Evolutionary conservation across 2,888 invertebrate species (phyloP).

Genomic region (Diabrotica balteata): DNA sequence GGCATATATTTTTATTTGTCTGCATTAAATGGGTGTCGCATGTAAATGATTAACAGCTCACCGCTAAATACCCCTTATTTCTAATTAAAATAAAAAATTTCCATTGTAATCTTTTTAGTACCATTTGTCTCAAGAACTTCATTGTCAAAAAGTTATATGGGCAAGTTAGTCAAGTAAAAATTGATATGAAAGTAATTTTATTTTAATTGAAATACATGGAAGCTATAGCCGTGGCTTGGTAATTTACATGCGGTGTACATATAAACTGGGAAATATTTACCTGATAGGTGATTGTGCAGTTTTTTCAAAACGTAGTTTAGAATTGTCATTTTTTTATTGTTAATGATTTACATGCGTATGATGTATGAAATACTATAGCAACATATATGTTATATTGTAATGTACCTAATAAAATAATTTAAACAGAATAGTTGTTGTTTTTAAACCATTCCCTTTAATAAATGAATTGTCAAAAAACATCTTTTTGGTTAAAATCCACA

Average conservation of each 20-base stretch:
- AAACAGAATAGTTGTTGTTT: slow-evolving; percentile 17
- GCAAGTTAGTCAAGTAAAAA: too few relatives aligned
- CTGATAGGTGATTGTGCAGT: slow-evolving; percentile 40
- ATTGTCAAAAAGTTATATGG: too few relatives aligned
- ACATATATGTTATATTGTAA: slow-evolving; percentile 60
- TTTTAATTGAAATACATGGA: too few relatives aligned
- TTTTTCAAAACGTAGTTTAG: slow-evolving; percentile 55
- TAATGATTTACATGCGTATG: slow-evolving; percentile 56
- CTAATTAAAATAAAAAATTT: too few relatives aligned
- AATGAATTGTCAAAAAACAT: too few relatives aligned
- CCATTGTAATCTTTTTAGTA: too few relatives aligned
- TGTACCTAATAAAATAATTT: slow-evolving; percentile 58
- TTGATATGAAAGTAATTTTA: too few relatives aligned
- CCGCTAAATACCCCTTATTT: too few relatives aligned
- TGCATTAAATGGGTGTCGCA: slow-evolving; percentile 27
- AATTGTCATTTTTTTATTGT: slow-evolving; percentile 58
- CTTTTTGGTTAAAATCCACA: too few relatives aligned
- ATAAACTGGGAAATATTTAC: slow-evolving; percentile 36
- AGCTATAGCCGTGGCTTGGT: neutral
- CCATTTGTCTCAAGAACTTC: too few relatives aligned
- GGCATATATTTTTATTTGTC: slow-evolving; percentile 40
- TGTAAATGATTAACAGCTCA: neutral
- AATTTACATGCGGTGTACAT: slow-evolving; percentile 22
- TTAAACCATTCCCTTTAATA: neutral
- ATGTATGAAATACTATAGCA: slow-evolving; percentile 58